Evolutionary conservation across 2,888 invertebrate species (phyloP), one percentile per base, ranked within the genome.

Genomic region (Parochlus steinenii): DNA sequence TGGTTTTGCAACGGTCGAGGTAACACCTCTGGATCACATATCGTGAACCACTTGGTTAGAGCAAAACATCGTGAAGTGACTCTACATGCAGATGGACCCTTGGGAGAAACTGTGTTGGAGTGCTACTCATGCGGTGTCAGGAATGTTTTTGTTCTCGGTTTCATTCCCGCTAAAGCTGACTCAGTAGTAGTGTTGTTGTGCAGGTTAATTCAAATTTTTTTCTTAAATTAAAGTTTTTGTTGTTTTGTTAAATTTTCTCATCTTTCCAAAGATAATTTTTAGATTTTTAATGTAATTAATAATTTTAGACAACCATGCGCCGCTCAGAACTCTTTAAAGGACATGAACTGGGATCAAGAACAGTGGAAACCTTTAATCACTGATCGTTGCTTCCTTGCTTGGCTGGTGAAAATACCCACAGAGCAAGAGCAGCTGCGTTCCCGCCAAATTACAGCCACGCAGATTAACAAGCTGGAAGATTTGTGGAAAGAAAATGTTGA

Each of bases 1-100:
- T 99, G 98, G 98, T 99, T 99, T 56, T 99, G 98, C 59, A 99
- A 99, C 65, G 97, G 95, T 2, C 74, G 95, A 39, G 97, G 97
- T 11, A 93, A 89, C 53, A 95, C 95, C 2, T 92, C 93, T 1
- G 97, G 90, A 17, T 95, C 97, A 31, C 98, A 99, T 53, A 95
- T 99, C 46, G 87, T 99, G 47, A 97, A 97, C 59, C 98, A 99
- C 62, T 65, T 99, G 54, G 98, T 98, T 41, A 69, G 97, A 43
- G 93, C 97, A n/a, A 95, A 95, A 58, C 95, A 98, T 55, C 97
- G 97, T 67, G 98, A 98, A 63, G 95, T 98, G 0, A 93, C 93
- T 0, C 65, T 98, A 30, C 98, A 99, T 54, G 72, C 85, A 48
- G 97, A 98, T 56, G 97, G 97, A 0, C 95, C 97, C 1, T 67